Evolutionary conservation across 2,797 vertebrate species (phyloP).

Genomic region (Channa striata): DNA sequence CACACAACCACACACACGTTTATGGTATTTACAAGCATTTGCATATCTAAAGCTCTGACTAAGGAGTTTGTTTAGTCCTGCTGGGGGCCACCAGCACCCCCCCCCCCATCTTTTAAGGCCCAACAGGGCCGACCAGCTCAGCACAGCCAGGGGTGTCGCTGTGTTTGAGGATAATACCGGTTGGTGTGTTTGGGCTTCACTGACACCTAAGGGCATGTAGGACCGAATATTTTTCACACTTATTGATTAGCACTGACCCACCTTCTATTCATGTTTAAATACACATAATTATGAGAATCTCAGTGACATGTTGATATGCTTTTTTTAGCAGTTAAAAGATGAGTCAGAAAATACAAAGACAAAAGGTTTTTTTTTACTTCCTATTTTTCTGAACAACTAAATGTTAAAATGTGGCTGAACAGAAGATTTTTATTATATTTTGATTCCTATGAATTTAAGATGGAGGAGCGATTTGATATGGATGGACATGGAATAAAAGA

Average conservation of each 20-base stretch:
- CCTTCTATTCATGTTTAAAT: conserved; percentile 16
- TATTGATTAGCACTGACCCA: conserved; percentile 18
- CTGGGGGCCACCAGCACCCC: conserved; percentile 55
- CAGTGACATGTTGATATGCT: background rate
- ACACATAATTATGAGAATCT: no score
- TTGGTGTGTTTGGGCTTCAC: conserved; percentile 25
- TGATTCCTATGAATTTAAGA: background rate
- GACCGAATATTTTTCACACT: background rate
- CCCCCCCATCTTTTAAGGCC: background rate
- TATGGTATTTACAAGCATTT: conserved; percentile 78
- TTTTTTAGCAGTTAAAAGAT: no score
- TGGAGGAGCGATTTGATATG: background rate
- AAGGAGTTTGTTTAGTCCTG: conserved; percentile 80
- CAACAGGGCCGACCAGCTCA: conserved; percentile 20
- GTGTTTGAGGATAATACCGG: conserved; percentile 50
- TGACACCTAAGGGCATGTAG: conserved; percentile 18
- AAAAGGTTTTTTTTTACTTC: no score
- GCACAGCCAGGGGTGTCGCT: conserved; percentile 34
- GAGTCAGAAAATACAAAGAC: background rate
- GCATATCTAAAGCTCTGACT: conserved; percentile 70
- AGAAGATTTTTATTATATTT: no score
- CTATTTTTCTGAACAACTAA: background rate
- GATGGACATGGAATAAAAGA: background rate
- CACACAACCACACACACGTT: conserved; percentile 53
- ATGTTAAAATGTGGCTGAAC: no score